Base-by-base conservation (phyloP, 2,797 vertebrate species). In the Ciconia nigra region DNA sequence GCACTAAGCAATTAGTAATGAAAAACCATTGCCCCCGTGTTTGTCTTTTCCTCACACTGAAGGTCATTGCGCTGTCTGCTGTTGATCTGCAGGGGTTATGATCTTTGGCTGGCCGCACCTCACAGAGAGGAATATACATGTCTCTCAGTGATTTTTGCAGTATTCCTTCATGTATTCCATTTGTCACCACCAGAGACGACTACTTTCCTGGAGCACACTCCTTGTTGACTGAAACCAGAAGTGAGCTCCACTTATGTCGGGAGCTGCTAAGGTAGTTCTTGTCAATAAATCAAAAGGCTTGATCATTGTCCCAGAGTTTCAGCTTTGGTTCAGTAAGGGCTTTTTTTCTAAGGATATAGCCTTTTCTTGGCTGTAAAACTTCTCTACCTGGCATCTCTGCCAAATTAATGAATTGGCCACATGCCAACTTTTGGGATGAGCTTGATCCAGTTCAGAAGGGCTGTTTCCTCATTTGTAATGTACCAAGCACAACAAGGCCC, bases 31-130 rank as follows among this genome's bases (percentile, higher is more conserved):
- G 54, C 13, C n/a, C 37, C 21, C 1, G 3, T 78, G 74, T 91
- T 96, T 94, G 49, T 77, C 81, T 96, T 94, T 73, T 88, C 59
- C 61, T 86, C 66, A 42, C 51, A 26, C 22, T 65, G 61, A 81
- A 84, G 63, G 69, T 90, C 73, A 49, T 24, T 49, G 10, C 1
- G 0, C 33, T 84, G n/a, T 44, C 69, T 91, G 62, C 29, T 73
- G 37, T 67, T 91, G 57, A 81, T 79, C 54, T 87, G 41, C 25
- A 81, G 79, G 49, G 39, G 62, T 89, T 88, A 70, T 35, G 62
- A 58, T 57, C 58, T 61, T 82, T 78, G 52, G 65, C 63, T 77
- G 65, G 18, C 28, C 5, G 1, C 57, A 44, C 24, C 37, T 90
- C 0, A 0, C 26, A 69, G 35, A 17, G 31, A 35, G 11, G 19